Base-by-base conservation (phyloP, 2,113 vertebrate genomes). In the Esox niger region DNA sequence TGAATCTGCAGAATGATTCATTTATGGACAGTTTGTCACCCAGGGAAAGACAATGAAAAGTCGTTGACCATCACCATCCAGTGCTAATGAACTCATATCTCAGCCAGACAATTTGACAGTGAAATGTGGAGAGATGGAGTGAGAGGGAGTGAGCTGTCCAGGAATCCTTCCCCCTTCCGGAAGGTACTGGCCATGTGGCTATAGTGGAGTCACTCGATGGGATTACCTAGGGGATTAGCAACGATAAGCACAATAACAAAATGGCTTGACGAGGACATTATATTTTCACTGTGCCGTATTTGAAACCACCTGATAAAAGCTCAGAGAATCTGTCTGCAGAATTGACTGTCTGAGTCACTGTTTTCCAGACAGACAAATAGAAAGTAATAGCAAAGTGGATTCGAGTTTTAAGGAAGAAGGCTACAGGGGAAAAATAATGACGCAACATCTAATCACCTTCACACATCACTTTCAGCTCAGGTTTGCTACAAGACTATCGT, bases 141-240 rank as follows among this genome's bases (percentile, higher is more conserved):
- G 30, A 77, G 74, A 65, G 32, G 73, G 63, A 79, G 80, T 78
- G 73, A 80, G 81, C 77, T 84, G 80, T 76, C 67, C 70, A 69
- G 79, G 69, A 84, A 82, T 74, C 73, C 15, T 43, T 27, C 15
- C 77, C 79, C 58, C 61, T 63, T 31, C 33, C 38, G 64, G 69
- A 75, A 49, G 75, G 79, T 77, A 71, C 57, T 72, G 62, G 79
- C 43, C 17, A 31, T 63, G 61, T 33, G 20, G 43, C 78, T 68
- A 79, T 62, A 62, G 68, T 67, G 73, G 68, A 82, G 77, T 84
- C 55, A 82, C 75, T 85, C 58, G 64, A 80, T 83, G 77, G 86
- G 88, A 90, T 91, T 91, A 91, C 79, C 74, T 66, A 56, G 47
- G 71, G 88, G 89, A 91, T 90, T 91, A 86, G 78, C 69, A 73